Evolutionary conservation across 2,113 vertebrate species (phyloP).

Genomic region (Hydropotes inermis): DNA sequence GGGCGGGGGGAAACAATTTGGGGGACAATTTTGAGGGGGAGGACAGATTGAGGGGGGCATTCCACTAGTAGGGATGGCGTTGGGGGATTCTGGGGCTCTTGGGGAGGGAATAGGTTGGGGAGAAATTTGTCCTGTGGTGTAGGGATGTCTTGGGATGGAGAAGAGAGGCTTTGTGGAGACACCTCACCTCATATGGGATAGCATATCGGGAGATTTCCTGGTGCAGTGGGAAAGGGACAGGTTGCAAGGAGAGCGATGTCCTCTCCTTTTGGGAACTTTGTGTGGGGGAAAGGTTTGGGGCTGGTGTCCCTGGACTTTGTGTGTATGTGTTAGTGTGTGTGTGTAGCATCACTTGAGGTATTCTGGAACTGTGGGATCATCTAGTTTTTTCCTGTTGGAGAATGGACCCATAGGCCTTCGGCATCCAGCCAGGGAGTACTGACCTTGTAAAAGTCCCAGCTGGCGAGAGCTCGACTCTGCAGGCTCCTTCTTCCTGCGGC

Average conservation of each 20-base stretch:
- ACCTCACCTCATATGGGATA: not conserved
- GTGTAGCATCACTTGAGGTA: not conserved
- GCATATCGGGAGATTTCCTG: not conserved
- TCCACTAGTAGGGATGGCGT: not conserved
- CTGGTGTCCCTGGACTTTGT: not conserved
- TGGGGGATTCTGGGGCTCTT: conserved; percentile 44
- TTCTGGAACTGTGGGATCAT: not conserved
- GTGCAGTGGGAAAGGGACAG: not conserved
- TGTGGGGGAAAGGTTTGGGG: not conserved
- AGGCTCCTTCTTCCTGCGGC: not conserved
- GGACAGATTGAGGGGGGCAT: not conserved
- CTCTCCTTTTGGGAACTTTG: not conserved
- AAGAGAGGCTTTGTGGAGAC: not conserved
- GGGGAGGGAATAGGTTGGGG: conserved; percentile 45
- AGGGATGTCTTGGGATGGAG: not conserved
- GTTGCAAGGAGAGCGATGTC: not conserved
- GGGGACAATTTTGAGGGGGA: conserved; percentile 10
- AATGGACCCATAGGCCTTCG: not conserved
- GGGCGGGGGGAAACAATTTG: not conserved
- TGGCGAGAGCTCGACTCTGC: not conserved
- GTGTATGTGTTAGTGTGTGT: not conserved
- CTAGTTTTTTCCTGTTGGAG: not conserved
- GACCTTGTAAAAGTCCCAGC: not conserved
- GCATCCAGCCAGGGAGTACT: not conserved
- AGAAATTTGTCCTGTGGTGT: not conserved